A percentile compares a stretch with the other conserved stretches of the same genome.
These are phyloP conservation scores for Datnioides undecimradiatus DNA, from an alignment of 2,113 vertebrate genomes.

Conservation along the genomic window DNA sequence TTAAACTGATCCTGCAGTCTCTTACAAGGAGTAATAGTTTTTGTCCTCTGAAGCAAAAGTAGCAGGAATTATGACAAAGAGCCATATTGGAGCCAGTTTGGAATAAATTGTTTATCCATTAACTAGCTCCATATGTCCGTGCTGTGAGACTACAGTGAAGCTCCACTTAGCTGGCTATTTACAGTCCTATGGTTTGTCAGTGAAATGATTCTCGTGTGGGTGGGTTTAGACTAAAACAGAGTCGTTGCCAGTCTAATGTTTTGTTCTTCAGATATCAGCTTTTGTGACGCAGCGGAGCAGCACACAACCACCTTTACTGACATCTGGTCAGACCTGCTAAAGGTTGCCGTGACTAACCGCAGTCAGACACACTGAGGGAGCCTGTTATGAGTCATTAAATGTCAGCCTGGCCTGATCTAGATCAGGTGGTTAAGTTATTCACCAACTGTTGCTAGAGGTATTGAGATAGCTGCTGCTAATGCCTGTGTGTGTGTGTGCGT, in stretches of 20 bases:
- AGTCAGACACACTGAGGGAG: background rate
- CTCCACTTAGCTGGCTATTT: background rate
- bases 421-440: slow-evolving; percentile 40
- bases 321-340: slow-evolving; percentile 29
- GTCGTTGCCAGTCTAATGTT: background rate
- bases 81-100: background rate
- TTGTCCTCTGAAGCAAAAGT: background rate
- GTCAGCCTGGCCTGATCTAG: slow-evolving; percentile 35
- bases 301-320: background rate
- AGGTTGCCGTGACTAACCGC: slow-evolving; percentile 22
- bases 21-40: background rate
- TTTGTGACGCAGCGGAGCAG: background rate
- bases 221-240: background rate
- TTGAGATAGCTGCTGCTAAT: slow-evolving; percentile 2
- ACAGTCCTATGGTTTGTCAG: background rate
- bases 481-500: background rate
- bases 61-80: background rate
- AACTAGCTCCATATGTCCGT: background rate
- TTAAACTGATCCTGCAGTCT: background rate
- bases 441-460: slow-evolving; percentile 19
- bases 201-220: background rate
- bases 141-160: background rate
- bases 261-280: background rate
- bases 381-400: slow-evolving; percentile 57
- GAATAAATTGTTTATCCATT: slow-evolving; percentile 8